These are phyloP conservation scores for Mellilla xanthometata DNA, from an alignment of 2,888 invertebrate genomes.

Conservation along the genomic window DNA sequence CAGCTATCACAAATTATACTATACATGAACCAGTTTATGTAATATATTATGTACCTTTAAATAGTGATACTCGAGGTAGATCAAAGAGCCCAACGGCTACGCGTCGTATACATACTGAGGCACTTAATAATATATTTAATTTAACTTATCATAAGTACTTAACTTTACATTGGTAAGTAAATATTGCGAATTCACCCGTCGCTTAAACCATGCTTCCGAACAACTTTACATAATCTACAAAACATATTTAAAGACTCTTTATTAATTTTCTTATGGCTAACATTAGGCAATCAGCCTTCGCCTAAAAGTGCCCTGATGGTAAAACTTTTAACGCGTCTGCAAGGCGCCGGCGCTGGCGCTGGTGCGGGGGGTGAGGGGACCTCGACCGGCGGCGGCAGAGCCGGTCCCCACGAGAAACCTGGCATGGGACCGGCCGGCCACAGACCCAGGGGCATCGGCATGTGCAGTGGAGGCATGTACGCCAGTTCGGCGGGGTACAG, in stretches of 20 bases:
- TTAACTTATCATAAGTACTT: slow-evolving; percentile 12
- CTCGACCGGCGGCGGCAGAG: slow-evolving; percentile 50
- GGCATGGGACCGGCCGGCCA: slow-evolving; percentile 56
- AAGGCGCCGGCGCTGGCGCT: slow-evolving; percentile 46
- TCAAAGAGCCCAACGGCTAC: slow-evolving; percentile 20
- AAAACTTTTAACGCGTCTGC: slow-evolving; percentile 70
- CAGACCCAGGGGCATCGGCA: slow-evolving; percentile 65
- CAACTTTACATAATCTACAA: slow-evolving; percentile 13
- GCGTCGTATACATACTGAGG: slow-evolving; percentile 24
- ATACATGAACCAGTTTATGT: slow-evolving; percentile 26
- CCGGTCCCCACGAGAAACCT: slow-evolving; percentile 59
- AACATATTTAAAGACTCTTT: no score
- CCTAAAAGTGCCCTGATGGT: slow-evolving; percentile 76
- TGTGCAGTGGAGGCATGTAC: slow-evolving; percentile 55
- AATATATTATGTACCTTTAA: slow-evolving; percentile 8
- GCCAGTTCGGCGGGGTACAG: slow-evolving; percentile 63
- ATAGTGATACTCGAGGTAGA: slow-evolving; percentile 38
- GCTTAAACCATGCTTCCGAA: slow-evolving; percentile 14
- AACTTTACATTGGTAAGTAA: slow-evolving; percentile 27
- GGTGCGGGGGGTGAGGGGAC: slow-evolving; percentile 53
- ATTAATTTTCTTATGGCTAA: no score
- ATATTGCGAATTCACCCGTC: slow-evolving; percentile 44
- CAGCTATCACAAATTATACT: slow-evolving; percentile 61
- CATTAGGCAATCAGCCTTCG: slow-evolving; percentile 67
- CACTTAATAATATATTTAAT: slow-evolving; percentile 11